A percentile compares a stretch with the other conserved stretches of the same genome.
These are phyloP conservation scores for Rotaria macrura DNA, from an alignment of 2,888 invertebrate genomes.

Conservation along the genomic window DNA sequence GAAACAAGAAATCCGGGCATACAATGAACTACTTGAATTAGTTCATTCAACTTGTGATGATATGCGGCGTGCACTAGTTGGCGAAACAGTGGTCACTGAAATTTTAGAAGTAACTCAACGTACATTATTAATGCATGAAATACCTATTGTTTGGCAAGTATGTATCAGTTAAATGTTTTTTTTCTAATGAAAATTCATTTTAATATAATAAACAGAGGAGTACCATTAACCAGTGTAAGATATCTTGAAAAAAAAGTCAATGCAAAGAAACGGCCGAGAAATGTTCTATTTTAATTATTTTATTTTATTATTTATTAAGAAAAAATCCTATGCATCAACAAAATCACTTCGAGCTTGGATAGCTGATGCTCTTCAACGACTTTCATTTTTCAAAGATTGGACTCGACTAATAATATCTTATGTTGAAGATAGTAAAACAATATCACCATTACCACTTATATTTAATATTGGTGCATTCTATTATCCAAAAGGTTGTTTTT, in stretches of 20 bases:
- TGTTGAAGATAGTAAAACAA: conserved; percentile 34
- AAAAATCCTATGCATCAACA: conserved; percentile 45
- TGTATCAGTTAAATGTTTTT: neutral
- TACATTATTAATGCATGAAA: conserved; percentile 43
- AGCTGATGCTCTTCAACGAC: conserved; percentile 41
- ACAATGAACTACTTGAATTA: conserved; percentile 42
- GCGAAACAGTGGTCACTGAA: conserved; percentile 49
- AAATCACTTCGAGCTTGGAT: conserved; percentile 47
- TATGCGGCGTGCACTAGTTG: conserved; percentile 43
- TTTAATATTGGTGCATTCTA: conserved; percentile 49
- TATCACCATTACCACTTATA: conserved; percentile 39
- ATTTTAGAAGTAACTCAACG: conserved; percentile 45
- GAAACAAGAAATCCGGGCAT: conserved; percentile 48
- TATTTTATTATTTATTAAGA: conserved; percentile 37
- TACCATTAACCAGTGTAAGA: neutral
- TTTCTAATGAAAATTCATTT: neutral
- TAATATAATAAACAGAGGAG: neutral
- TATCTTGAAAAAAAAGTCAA: too few species aligned
- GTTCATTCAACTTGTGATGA: conserved; percentile 41
- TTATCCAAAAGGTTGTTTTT: conserved; percentile 46
- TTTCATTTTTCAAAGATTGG: conserved; percentile 47
- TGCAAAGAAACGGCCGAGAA: too few species aligned
- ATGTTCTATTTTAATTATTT: too few species aligned
- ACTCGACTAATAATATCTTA: conserved; percentile 40
- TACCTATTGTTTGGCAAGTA: conserved; percentile 47